Percentiles rank a stretch among this genome's conserved stretches.
Conservation (phyloP, 1,140 invertebrate species). For the Lasioglossum albipes region DNA sequence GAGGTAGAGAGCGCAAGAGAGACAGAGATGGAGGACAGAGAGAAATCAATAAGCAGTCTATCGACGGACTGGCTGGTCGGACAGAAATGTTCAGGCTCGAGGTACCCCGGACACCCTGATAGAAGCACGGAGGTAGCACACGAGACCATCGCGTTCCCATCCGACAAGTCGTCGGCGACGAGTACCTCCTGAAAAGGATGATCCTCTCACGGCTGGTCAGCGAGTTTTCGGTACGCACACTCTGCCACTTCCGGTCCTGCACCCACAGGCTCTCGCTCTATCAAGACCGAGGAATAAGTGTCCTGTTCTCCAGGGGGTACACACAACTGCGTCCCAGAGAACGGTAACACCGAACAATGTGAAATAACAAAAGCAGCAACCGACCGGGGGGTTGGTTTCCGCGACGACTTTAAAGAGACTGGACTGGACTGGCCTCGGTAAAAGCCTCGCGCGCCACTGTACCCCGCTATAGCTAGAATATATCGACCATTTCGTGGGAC, state of each 20-base stretch:
- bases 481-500: conserved; percentile 76
- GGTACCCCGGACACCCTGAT: neutral
- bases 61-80: conserved; percentile 50
- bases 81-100: conserved; percentile 12
- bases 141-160: neutral
- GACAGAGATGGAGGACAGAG: conserved; percentile 28
- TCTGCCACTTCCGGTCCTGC: conserved; percentile 1
- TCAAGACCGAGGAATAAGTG: neutral
- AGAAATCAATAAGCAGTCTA: conserved; percentile 54
- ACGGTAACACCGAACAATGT: conserved; percentile 11
- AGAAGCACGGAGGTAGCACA: neutral
- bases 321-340: neutral
- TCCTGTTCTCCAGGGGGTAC: neutral
- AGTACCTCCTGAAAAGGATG: conserved; percentile 22
- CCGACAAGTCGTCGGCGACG: neutral
- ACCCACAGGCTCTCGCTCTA: neutral
- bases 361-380: conserved; percentile 28
- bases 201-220: conserved; percentile 13
- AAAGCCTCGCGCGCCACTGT: conserved; percentile 73
- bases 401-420: conserved; percentile 56
- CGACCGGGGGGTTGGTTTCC: conserved; percentile 39
- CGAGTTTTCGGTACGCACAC: conserved; percentile 10
- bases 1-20: conserved; percentile 11
- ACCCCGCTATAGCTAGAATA: conserved; percentile 74
- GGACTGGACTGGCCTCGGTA: conserved; percentile 69